Base-by-base conservation (phyloP, 2,113 vertebrate species). In the Capreolus pygargus region DNA sequence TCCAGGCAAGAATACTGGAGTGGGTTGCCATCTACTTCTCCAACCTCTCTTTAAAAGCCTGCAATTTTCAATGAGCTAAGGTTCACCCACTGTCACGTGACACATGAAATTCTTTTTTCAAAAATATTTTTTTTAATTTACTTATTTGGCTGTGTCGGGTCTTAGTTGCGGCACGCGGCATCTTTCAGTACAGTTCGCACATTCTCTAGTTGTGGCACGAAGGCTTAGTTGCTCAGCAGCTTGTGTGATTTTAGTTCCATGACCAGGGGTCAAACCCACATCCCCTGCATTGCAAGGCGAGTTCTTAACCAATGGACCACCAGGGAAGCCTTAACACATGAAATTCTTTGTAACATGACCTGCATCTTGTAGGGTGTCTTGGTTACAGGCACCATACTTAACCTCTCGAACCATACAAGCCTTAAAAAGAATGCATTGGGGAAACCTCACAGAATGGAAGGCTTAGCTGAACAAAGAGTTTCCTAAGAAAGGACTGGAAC, bases 101-200 rank as follows among this genome's bases (percentile, higher is more conserved):
- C 15, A 5, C 50, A 36, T 23, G 14, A 21, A 85, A 43, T 19
- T 52, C 57, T 92, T 58, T 58, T 7, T 76, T 76, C 21, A 43
- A 43, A 43, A 27, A 1, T 13, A 27, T 43, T 2, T 76, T 74
- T 76, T 39, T 50, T 3, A 50, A 76, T 14, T 76, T 76, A 76
- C 70, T 76, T 76, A 27, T 7, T 76, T 43, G 12, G 36, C 36
- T 7, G 23, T 43, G 70, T 27, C 1, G 5, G 36, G 21, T 43
- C 70, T 43, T 76, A 43, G 36, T 7, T 76, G 70, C 0, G 0
- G 23, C 70, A 27, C 0, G 0, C 2, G 0, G 36, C 36, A 27
- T 76, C 70, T 43, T 43, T 43, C 36, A 43, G 5, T 25, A 23
- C 23, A 7, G 36, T 13, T 43, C 70, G 7, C 23, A 76, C 11